phyloP scores from a whole-genome alignment of 2,113 vertebrate species.

The Neodon shergylaensis region DNA sequence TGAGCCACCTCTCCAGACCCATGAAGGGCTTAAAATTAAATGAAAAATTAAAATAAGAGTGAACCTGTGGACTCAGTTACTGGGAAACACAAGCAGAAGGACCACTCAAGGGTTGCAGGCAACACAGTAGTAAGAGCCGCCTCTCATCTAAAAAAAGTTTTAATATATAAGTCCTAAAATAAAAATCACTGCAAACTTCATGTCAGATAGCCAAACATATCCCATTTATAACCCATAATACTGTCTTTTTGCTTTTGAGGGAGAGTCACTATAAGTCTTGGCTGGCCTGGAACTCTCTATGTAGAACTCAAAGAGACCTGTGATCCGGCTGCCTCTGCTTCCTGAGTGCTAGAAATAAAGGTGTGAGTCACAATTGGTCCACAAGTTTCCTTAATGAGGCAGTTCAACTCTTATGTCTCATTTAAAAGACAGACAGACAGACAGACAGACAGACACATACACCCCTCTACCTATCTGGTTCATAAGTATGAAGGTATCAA shows the following conservation, averaged over 20 bases:
- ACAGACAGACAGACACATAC: neutral
- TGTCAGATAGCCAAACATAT: neutral
- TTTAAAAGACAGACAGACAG: neutral
- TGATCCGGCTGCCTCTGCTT: neutral
- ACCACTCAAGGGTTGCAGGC: neutral
- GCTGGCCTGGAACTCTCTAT: neutral
- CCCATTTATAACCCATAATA: neutral
- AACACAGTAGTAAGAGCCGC: neutral
- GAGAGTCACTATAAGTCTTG: neutral
- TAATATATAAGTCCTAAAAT: neutral
- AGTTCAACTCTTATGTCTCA: neutral
- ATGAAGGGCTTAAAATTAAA: neutral
- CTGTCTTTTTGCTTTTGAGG: neutral
- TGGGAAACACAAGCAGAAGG: neutral
- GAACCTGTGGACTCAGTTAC: neutral
- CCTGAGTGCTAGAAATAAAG: neutral
- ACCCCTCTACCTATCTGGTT: neutral
- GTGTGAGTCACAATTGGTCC: neutral
- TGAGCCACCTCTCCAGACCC: no score
- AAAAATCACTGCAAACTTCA: neutral
- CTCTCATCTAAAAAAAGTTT: neutral
- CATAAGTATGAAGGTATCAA: conserved; percentile 10
- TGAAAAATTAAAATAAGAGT: neutral
- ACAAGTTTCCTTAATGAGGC: neutral
- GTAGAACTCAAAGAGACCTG: neutral